Evolutionary conservation across 2,888 invertebrate species (phyloP).

Genomic region (Baccha elongata): DNA sequence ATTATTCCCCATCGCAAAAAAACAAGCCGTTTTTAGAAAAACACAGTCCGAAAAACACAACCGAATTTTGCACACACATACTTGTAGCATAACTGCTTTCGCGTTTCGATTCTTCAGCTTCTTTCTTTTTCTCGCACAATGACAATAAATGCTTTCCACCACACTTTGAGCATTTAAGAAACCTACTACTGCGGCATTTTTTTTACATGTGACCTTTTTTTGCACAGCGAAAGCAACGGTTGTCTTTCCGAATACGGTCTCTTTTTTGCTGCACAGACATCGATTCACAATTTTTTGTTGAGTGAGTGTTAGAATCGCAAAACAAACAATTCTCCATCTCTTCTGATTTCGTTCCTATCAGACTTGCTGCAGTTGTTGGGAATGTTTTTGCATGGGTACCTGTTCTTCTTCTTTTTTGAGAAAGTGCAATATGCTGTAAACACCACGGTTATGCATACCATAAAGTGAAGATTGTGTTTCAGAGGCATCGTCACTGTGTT

Average conservation of each 20-base stretch:
- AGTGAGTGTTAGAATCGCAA: constrained; percentile 16
- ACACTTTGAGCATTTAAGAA: constrained; percentile 20
- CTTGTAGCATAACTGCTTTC: background rate
- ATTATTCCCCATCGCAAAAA: constrained; percentile 17
- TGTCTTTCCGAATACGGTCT: constrained; percentile 20
- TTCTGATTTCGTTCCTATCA: constrained; percentile 12
- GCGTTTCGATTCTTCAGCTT: background rate
- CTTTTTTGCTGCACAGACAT: constrained; percentile 28
- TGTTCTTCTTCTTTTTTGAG: constrained; percentile 20
- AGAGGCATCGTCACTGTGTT: background rate
- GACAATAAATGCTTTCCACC: constrained; percentile 20
- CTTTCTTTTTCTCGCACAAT: constrained; percentile 23
- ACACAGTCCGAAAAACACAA: constrained; percentile 15
- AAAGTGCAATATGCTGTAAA: constrained; percentile 23
- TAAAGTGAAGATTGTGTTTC: constrained; percentile 10
- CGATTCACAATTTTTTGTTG: constrained; percentile 16
- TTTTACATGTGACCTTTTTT: constrained; percentile 23
- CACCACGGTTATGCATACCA: constrained; percentile 23
- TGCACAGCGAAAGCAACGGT: constrained; percentile 34
- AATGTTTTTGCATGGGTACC: background rate
- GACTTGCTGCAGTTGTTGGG: constrained; percentile 20
- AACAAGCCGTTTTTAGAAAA: constrained; percentile 37
- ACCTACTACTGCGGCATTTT: constrained; percentile 8
- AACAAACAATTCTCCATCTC: constrained; percentile 8
- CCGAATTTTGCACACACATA: constrained; percentile 17